phyloP scores from a whole-genome alignment of 2,888 invertebrate genomes.

The Drosophila niveifrons region DNA sequence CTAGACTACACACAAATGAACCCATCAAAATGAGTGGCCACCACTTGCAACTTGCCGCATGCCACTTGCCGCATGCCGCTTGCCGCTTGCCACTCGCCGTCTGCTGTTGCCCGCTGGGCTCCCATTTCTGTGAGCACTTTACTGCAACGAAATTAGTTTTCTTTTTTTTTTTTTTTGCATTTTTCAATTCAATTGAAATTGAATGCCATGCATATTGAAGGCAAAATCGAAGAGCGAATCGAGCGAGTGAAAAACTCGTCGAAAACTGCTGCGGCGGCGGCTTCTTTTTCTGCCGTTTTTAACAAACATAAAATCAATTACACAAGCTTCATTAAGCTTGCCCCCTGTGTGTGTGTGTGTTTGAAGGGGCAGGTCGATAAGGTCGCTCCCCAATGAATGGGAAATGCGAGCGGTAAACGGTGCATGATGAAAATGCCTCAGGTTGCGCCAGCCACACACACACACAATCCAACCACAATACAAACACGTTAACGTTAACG shows the following conservation, averaged over 20 bases:
- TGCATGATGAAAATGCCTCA: constrained; percentile 51
- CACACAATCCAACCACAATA: constrained; percentile 30
- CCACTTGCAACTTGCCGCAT: constrained; percentile 33
- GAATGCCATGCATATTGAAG: constrained; percentile 67
- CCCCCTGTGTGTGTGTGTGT: constrained; percentile 38
- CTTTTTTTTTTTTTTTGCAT: constrained; percentile 35
- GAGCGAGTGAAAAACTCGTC: constrained; percentile 15
- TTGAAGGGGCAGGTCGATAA: constrained; percentile 42
- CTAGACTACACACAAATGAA: constrained; percentile 43
- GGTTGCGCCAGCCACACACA: constrained; percentile 33
- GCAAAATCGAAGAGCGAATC: constrained; percentile 48
- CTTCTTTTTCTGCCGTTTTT: constrained; percentile 78
- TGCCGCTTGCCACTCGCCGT: constrained; percentile 9
- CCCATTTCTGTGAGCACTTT: constrained; percentile 38
- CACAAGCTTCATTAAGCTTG: constrained; percentile 76
- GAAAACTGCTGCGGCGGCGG: constrained; percentile 34
- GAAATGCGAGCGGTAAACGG: constrained; percentile 53
- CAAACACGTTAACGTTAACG: constrained; percentile 1
- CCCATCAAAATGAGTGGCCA: constrained; percentile 58
- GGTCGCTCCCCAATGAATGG: constrained; percentile 47
- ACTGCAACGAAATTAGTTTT: constrained; percentile 69
- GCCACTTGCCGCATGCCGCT: constrained; percentile 8
- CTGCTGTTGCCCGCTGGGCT: constrained; percentile 4
- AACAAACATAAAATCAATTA: constrained; percentile 79
- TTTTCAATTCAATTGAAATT: constrained; percentile 71